Percentiles rank a stretch among this genome's conserved stretches.
These are phyloP conservation scores for Micromesistius poutassou DNA, from an alignment of 2,797 vertebrate genomes.

Conservation along the genomic window DNA sequence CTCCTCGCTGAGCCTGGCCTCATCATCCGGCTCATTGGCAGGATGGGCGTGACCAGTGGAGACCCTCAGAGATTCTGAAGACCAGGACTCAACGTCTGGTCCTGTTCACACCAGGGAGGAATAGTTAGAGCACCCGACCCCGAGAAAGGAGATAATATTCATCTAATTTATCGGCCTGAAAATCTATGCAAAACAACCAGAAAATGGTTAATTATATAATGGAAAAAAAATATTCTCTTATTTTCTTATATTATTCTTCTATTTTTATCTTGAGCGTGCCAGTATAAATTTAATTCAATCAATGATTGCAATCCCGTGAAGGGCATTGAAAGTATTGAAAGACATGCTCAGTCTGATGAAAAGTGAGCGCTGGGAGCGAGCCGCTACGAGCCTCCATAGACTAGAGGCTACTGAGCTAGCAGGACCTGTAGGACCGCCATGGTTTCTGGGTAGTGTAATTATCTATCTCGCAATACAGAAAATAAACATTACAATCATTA, in stretches of 20 bases:
- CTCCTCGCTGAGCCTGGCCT: slow-evolving; percentile 49
- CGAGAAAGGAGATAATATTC: neutral
- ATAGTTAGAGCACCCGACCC: neutral
- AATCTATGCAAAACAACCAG: too few species aligned
- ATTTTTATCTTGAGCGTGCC: too few species aligned
- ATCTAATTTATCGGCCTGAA: too few species aligned
- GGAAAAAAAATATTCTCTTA: too few species aligned
- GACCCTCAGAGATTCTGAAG: slow-evolving; percentile 56
- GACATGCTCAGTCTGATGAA: neutral
- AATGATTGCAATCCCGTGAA: too few species aligned
- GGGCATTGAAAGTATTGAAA: neutral
- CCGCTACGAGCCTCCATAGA: too few species aligned
- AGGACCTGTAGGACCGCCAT: too few species aligned
- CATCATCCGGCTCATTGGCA: slow-evolving; percentile 40
- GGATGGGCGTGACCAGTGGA: slow-evolving; percentile 56
- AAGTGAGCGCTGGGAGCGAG: too few species aligned
- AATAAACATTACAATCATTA: too few species aligned
- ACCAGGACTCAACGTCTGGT: slow-evolving; percentile 65
- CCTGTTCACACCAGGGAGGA: slow-evolving; percentile 52
- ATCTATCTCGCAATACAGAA: neutral
- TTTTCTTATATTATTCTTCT: too few species aligned
- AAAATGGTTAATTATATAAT: neutral
- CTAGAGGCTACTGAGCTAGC: too few species aligned
- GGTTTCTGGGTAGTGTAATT: neutral
- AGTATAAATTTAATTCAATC: too few species aligned